Evolutionary conservation across 2,888 invertebrate species (phyloP).

Genomic region (Gymnosoma rotundatum): DNA sequence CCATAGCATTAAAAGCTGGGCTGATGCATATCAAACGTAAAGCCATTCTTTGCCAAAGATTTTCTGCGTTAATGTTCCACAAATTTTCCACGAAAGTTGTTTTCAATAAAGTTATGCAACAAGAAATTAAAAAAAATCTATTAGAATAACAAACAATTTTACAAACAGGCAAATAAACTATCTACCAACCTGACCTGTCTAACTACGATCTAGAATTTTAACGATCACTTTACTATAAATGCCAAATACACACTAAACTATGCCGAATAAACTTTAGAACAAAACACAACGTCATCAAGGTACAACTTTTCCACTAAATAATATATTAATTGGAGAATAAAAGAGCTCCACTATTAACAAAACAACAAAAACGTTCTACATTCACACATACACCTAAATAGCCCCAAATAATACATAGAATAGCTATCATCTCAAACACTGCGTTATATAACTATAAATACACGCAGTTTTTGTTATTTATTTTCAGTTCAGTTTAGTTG

Average conservation of each 20-base stretch:
- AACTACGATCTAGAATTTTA: slow-evolving; percentile 53
- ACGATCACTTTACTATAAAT: slow-evolving; percentile 55
- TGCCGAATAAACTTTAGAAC: background rate
- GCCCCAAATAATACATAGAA: no score
- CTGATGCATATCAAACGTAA: slow-evolving; percentile 76
- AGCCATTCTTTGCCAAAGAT: slow-evolving; percentile 73
- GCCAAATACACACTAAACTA: slow-evolving; percentile 59
- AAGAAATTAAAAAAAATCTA: slow-evolving; percentile 30
- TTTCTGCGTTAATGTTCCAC: background rate
- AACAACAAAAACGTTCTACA: slow-evolving; percentile 21
- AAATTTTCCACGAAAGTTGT: slow-evolving; percentile 7
- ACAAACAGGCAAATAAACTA: slow-evolving; percentile 20
- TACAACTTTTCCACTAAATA: slow-evolving; percentile 43
- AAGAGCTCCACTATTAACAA: slow-evolving; percentile 32
- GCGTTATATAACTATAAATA: no score
- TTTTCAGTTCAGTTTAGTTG: no score
- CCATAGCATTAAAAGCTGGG: slow-evolving; percentile 75
- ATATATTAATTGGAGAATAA: slow-evolving; percentile 26
- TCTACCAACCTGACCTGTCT: slow-evolving; percentile 52
- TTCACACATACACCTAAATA: background rate
- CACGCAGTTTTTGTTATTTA: no score
- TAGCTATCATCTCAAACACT: no score
- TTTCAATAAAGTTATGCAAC: slow-evolving; percentile 73
- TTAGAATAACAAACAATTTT: slow-evolving; percentile 42
- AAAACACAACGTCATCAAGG: slow-evolving; percentile 43